A percentile compares a stretch with the other conserved stretches of the same genome.
Conservation (phyloP, 2,888 invertebrate species). For the Eremobia ochroleuca region DNA sequence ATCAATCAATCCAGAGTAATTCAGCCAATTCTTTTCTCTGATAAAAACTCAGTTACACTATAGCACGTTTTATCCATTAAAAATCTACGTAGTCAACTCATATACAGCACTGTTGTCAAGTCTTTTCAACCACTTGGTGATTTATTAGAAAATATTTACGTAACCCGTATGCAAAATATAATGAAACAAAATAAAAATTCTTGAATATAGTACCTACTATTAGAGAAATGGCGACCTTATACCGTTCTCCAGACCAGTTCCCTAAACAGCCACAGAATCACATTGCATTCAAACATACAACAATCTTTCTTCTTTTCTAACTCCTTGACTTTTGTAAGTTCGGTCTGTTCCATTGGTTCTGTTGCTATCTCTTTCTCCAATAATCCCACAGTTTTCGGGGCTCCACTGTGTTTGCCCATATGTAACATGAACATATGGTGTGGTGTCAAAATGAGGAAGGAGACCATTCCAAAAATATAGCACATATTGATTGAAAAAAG, state of each 20-base stretch:
- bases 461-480: too few relatives aligned
- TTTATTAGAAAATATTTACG: background rate
- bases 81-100: background rate
- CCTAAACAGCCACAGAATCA: conserved; percentile 32
- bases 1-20: background rate
- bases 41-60: background rate
- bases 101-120: background rate
- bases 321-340: too few relatives aligned
- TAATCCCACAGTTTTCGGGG: too few relatives aligned
- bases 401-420: too few relatives aligned
- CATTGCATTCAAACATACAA: too few relatives aligned
- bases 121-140: background rate
- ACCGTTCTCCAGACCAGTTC: conserved; percentile 22
- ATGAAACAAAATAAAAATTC: background rate
- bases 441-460: too few relatives aligned
- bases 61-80: background rate
- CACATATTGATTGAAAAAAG: too few relatives aligned
- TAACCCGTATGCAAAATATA: background rate
- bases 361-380: too few relatives aligned
- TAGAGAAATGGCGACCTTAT: conserved; percentile 1
- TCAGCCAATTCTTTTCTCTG: background rate
- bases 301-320: too few relatives aligned
- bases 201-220: conserved; percentile 18
- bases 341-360: too few relatives aligned
- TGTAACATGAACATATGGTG: too few relatives aligned